Conservation (phyloP, 2,888 invertebrate genomes). For the Pantelozetes paolii region DNA sequence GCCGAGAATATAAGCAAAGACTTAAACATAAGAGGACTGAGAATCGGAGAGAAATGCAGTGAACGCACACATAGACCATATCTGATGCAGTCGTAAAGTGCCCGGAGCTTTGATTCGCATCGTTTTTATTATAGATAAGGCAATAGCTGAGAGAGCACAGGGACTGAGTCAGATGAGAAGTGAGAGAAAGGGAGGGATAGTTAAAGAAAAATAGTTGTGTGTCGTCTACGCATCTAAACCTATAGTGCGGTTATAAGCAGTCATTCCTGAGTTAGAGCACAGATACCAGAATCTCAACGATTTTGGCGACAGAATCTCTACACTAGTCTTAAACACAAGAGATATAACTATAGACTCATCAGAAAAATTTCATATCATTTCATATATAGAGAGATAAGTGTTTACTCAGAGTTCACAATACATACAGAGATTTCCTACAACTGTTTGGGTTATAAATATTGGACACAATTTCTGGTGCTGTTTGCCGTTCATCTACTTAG, state of each 20-base stretch:
- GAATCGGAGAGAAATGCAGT: conserved; percentile 8
- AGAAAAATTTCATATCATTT: background rate
- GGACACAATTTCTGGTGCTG: background rate
- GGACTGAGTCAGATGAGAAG: background rate
- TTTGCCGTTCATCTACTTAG: background rate
- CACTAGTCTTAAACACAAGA: background rate
- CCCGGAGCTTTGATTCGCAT: conserved; percentile 31
- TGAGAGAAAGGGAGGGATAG: conserved; percentile 19
- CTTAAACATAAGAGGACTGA: too few species aligned
- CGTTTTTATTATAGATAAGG: conserved; percentile 32
- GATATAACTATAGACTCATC: conserved; percentile 11
- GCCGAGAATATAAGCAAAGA: background rate
- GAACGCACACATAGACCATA: conserved; percentile 20
- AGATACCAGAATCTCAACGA: conserved; percentile 16
- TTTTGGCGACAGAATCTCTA: conserved; percentile 26
- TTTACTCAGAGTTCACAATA: background rate
- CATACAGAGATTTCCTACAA: background rate
- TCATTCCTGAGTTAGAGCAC: background rate
- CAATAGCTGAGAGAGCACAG: background rate
- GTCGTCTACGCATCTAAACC: conserved; percentile 29
- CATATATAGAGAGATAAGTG: conserved; percentile 8
- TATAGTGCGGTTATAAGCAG: conserved; percentile 3
- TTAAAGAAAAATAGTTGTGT: background rate
- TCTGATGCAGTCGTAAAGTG: conserved; percentile 32
- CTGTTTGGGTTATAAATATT: background rate